phyloP scores from a whole-genome alignment of 2,113 vertebrate species.

The Colossoma macropomum region DNA sequence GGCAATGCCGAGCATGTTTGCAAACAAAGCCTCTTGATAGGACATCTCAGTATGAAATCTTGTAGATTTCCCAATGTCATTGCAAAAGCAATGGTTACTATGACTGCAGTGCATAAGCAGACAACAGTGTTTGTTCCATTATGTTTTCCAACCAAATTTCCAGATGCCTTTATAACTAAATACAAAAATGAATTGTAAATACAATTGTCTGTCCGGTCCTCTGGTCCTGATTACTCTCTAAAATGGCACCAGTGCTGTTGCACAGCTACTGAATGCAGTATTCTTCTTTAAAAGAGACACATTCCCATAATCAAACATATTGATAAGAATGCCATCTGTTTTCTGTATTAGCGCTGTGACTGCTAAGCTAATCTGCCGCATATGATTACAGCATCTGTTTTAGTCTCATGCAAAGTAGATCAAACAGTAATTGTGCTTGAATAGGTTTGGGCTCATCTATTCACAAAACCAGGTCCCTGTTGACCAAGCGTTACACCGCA shows the following conservation, averaged over 20 bases:
- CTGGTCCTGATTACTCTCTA: background rate
- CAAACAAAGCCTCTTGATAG: slow-evolving; percentile 29
- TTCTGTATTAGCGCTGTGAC: background rate
- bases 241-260: background rate
- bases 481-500: background rate
- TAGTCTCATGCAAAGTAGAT: background rate
- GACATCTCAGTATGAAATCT: background rate
- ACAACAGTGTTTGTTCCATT: background rate
- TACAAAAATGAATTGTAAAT: too few relatives aligned
- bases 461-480: background rate
- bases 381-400: slow-evolving; percentile 2
- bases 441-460: background rate
- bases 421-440: background rate
- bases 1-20: slow-evolving; percentile 4
- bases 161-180: background rate
- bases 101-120: background rate
- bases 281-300: background rate
- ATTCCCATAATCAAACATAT: too few relatives aligned
- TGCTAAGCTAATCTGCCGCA: background rate
- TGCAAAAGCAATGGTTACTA: slow-evolving; percentile 22
- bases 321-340: background rate
- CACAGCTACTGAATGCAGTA: background rate
- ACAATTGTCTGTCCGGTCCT: background rate
- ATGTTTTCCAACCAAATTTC: slow-evolving; percentile 12
- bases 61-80: slow-evolving; percentile 17